Evolutionary conservation across 1,140 invertebrate genomes (phyloP).

Genomic region (Drosophila pachea): DNA sequence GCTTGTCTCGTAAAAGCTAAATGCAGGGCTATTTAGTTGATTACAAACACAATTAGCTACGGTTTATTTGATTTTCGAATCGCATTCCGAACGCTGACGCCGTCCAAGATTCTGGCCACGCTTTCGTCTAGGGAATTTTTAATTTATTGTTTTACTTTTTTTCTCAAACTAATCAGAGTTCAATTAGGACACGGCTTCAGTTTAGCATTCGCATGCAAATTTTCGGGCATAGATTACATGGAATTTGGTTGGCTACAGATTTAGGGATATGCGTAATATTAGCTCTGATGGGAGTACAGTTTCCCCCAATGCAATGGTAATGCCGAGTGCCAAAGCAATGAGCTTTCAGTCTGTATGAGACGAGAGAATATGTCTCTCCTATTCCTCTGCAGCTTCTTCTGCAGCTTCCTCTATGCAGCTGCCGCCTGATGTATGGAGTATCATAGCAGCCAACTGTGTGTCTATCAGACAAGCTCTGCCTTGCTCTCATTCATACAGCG

Average conservation of each 20-base stretch:
- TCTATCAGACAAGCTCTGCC: too few relatives aligned
- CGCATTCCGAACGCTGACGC: conserved; percentile 45
- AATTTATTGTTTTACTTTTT: conserved; percentile 18
- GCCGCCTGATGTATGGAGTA: too few relatives aligned
- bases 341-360: too few relatives aligned
- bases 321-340: too few relatives aligned
- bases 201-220: not conserved
- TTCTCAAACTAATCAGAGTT: conserved; percentile 9
- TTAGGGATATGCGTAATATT: too few relatives aligned
- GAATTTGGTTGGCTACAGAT: not conserved
- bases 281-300: too few relatives aligned
- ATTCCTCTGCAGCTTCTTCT: too few relatives aligned
- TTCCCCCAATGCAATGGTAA: too few relatives aligned
- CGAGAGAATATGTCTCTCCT: too few relatives aligned
- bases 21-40: conserved; percentile 72
- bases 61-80: conserved; percentile 74
- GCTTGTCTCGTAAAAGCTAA: conserved; percentile 54
- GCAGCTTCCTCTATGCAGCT: too few relatives aligned
- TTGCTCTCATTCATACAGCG: too few relatives aligned
- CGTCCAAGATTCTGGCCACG: conserved; percentile 34
- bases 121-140: conserved; percentile 25
- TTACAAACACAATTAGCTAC: conserved; percentile 75
- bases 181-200: not conserved
- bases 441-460: too few relatives aligned
- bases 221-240: not conserved